Percentiles rank a stretch among this genome's conserved stretches.
These are phyloP conservation scores for Acromyrmex charruanus DNA, from an alignment of 1,140 invertebrate species.

Conservation along the genomic window DNA sequence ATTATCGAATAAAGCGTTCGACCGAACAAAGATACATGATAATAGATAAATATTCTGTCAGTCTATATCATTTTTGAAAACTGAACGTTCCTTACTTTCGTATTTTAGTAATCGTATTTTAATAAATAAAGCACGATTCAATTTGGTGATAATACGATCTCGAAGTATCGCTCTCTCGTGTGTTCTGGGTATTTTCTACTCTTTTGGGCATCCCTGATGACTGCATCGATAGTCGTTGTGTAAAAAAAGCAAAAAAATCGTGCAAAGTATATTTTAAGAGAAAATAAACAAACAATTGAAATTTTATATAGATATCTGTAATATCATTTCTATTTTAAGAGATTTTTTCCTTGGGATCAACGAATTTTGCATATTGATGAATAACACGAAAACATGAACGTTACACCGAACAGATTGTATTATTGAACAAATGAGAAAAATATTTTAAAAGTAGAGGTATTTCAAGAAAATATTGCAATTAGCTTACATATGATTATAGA, in stretches of 20 bases:
- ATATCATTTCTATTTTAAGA: background rate
- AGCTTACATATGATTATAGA: background rate
- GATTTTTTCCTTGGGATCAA: background rate
- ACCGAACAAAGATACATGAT: background rate
- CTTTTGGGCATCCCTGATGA: background rate
- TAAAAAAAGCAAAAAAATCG: background rate
- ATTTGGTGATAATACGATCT: slow-evolving; percentile 28
- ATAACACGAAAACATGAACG: background rate
- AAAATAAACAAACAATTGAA: background rate
- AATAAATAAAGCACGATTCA: background rate
- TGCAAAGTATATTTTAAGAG: background rate
- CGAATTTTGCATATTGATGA: background rate
- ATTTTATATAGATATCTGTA: background rate
- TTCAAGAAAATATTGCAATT: background rate
- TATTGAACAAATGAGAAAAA: background rate
- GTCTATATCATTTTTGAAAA: slow-evolving; percentile 3
- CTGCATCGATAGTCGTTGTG: background rate
- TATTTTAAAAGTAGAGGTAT: background rate
- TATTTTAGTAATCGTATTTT: slow-evolving; percentile 26
- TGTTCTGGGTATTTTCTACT: background rate
- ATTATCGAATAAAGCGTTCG: background rate
- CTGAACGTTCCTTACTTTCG: background rate
- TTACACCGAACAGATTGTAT: background rate
- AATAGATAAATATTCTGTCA: slow-evolving; percentile 10
- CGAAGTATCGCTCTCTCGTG: background rate